Base-by-base conservation (phyloP, 2,888 invertebrate species). In the Eurois occulta region DNA sequence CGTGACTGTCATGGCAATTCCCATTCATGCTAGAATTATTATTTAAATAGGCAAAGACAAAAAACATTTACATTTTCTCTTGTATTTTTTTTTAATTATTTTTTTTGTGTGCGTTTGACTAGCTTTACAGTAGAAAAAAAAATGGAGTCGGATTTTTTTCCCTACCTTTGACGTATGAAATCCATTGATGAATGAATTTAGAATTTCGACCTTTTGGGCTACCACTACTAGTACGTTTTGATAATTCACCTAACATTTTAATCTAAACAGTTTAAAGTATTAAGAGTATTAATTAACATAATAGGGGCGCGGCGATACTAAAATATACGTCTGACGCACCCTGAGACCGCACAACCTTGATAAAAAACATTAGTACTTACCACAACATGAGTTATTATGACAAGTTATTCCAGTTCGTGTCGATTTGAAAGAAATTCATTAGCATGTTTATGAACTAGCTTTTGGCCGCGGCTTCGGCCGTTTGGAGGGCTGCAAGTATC, bases 361-460 rank as follows among this genome's bases (percentile, higher is more conserved):
- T 58, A 28, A 82, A 48, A 58, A 82, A 75, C 18, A 81, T 46
- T n/a, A n/a, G n/a, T n/a, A n/a, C n/a, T n/a, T 52, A 73, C 52
- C 5, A 32, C 43, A 16, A 28, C n/a, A 38, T 43, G 24, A 62
- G 52, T 80, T n/a, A 46, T 64, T 62, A 21, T 13, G 35, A 55
- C 21, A 41, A 75, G n/a, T 75, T 58, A 41, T 35, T 32, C 6
- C 0, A 21, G 24, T 46, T n/a, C 35, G 16, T n/a, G n/a, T 16
- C n/a, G 11, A 60, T 48, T 60, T 1, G 5, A 32, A 77, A 46
- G 28, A 52, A 43, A 18, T 8, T 13, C 18, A 65, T 68, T 46
- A 79, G 18, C 18, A 16, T 64, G n/a, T 68, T 10, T 5, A 18
- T 13, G n/a, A 43, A 43, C n/a, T 11, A 41, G 18, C 10, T n/a